Percentiles rank a stretch among this genome's conserved stretches.
Conservation (phyloP, 2,888 invertebrate species). For the Caenorhabditis sinica region DNA sequence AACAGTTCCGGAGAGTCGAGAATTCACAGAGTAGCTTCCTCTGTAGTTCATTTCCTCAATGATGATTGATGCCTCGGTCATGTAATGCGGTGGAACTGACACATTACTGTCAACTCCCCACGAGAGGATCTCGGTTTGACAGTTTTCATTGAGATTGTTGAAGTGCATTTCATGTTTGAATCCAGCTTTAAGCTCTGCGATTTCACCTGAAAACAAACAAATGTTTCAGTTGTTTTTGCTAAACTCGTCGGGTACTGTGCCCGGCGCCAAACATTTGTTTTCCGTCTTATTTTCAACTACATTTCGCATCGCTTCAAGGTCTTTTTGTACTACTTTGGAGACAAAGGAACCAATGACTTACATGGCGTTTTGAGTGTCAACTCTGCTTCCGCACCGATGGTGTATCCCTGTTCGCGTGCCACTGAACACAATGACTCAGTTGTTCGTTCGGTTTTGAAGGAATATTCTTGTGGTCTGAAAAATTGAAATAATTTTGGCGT, state of each 20-base stretch:
- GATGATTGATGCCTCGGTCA: constrained; percentile 85
- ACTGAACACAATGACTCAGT: constrained; percentile 82
- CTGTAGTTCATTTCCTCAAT: constrained; percentile 85
- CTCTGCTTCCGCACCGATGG: constrained; percentile 84
- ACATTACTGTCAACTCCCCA: constrained; percentile 86
- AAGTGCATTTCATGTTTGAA: constrained; percentile 84
- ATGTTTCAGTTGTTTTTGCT: neutral
- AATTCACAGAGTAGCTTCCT: constrained; percentile 84
- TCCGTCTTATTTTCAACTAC: constrained; percentile 12
- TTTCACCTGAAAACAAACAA: constrained; percentile 83
- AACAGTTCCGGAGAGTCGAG: constrained; percentile 79
- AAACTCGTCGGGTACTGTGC: no score
- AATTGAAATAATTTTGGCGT: neutral
- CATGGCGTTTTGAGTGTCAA: constrained; percentile 85
- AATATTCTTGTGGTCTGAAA: constrained; percentile 82
- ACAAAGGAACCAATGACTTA: constrained; percentile 69
- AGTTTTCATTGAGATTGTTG: constrained; percentile 84
- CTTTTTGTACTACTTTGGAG: constrained; percentile 28
- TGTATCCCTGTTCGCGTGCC: constrained; percentile 83
- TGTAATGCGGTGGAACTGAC: constrained; percentile 83
- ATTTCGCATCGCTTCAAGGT: constrained; percentile 37
- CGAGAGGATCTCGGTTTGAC: constrained; percentile 84
- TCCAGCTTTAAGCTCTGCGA: constrained; percentile 84
- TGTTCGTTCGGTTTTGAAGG: constrained; percentile 83
- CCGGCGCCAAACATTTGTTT: constrained; percentile 60